A percentile compares a stretch with the other conserved stretches of the same genome.
Evolutionary conservation across 30 jellyfish, hydroid and myxozoan genomes (phyloP).

Genomic region (Aurelia coerulea): DNA sequence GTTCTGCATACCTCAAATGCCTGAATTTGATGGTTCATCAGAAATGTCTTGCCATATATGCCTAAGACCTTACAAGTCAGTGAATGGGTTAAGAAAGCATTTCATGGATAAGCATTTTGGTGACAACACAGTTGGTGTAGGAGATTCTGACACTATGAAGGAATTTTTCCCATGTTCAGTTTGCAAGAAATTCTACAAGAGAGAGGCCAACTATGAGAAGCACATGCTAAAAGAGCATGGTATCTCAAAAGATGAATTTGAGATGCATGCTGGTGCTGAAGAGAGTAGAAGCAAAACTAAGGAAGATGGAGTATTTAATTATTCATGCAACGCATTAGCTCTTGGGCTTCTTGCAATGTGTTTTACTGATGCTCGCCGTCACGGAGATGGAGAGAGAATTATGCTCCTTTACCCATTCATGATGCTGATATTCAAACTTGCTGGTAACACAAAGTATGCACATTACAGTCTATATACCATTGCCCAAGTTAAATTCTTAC

Average conservation of each 20-base stretch:
- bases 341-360: conserved; percentile 36
- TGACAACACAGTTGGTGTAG: conserved; percentile 22
- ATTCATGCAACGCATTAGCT: conserved; percentile 42
- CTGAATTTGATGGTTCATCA: conserved; percentile 29
- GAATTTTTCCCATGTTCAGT: too few relatives aligned
- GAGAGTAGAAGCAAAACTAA: conserved; percentile 8
- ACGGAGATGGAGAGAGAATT: too few relatives aligned
- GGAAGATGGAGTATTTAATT: conserved; percentile 39
- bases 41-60: conserved; percentile 23
- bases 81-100: too few relatives aligned
- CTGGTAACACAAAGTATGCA: too few relatives aligned
- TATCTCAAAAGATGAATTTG: too few relatives aligned
- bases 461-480: too few relatives aligned
- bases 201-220: conserved; percentile 40
- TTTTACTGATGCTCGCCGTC: conserved; percentile 40
- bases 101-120: conserved; percentile 23
- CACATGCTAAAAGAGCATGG: conserved; percentile 32
- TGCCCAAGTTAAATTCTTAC: too few relatives aligned
- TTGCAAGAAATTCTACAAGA: conserved; percentile 28
- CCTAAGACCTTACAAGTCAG: conserved; percentile 11
- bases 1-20: conserved; percentile 14
- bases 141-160: conserved; percentile 23
- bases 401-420: too few relatives aligned
- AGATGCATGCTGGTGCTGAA: too few relatives aligned
- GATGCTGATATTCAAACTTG: too few relatives aligned